These are phyloP conservation scores for Grallaria varia DNA, from an alignment of 2,113 vertebrate genomes.

Conservation along the genomic window DNA sequence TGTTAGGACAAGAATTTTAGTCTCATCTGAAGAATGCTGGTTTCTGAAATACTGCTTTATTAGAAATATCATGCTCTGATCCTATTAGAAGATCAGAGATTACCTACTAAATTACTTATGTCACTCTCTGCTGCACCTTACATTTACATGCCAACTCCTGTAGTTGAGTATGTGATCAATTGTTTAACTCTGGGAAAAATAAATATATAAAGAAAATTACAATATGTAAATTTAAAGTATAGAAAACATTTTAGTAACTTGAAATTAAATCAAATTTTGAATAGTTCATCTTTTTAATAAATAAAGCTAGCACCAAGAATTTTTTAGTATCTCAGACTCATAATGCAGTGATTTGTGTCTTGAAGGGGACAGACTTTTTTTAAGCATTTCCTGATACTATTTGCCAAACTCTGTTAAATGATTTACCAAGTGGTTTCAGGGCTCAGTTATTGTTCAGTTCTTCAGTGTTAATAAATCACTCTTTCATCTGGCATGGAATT, in stretches of 20 bases:
- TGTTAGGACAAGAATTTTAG: neutral
- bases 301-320: neutral
- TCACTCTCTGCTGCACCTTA: neutral
- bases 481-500: neutral
- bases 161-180: neutral
- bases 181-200: neutral
- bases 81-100: neutral
- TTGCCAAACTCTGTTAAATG: constrained; percentile 4
- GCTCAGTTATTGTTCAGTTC: neutral
- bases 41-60: neutral
- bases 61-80: neutral
- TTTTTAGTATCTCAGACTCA: neutral
- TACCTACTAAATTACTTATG: neutral
- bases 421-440: constrained; percentile 17
- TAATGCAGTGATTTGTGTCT: neutral
- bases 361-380: neutral
- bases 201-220: neutral
- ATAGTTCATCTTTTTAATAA: neutral
- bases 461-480: constrained; percentile 5
- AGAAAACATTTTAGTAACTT: neutral
- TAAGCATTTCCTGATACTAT: neutral
- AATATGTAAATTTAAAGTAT: neutral
- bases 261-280: neutral
- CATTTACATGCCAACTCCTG: neutral
- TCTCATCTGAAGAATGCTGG: neutral